A percentile compares a stretch with the other conserved stretches of the same genome.
These are phyloP conservation scores for Limnephilus rhombicus DNA, from an alignment of 2,888 invertebrate species.

Conservation along the genomic window DNA sequence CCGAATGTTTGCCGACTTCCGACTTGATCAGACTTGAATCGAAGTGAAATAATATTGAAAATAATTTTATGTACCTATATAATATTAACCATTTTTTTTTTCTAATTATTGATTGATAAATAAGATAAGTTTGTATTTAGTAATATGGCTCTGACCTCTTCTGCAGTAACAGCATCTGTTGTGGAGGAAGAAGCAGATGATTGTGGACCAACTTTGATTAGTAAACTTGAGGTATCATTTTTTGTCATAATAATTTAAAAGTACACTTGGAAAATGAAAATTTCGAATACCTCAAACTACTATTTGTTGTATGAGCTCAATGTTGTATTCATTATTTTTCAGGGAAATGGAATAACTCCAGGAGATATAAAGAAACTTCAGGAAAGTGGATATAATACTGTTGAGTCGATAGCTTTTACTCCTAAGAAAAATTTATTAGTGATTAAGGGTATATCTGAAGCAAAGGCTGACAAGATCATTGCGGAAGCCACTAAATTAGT, in stretches of 20 bases:
- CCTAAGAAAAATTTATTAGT: conserved; percentile 93
- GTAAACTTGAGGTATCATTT: conserved; percentile 82
- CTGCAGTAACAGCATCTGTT: conserved; percentile 76
- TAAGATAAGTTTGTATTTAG: not conserved
- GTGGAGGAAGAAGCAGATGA: conserved; percentile 81
- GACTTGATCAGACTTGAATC: conserved; percentile 33
- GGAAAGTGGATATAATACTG: conserved; percentile 95
- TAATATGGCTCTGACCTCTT: conserved; percentile 72
- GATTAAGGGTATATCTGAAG: conserved; percentile 97
- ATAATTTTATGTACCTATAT: not conserved
- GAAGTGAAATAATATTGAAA: not conserved
- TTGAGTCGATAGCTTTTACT: conserved; percentile 96
- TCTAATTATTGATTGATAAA: not conserved
- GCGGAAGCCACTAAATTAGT: conserved; percentile 95
- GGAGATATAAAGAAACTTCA: conserved; percentile 95
- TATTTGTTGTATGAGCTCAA: not conserved
- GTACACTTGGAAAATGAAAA: not conserved
- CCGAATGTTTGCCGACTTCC: too few species aligned
- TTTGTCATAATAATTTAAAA: not conserved
- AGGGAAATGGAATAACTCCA: conserved; percentile 94
- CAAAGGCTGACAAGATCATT: conserved; percentile 96
- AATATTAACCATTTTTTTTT: not conserved
- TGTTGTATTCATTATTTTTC: conserved; percentile 67
- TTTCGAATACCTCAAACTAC: conserved; percentile 3
- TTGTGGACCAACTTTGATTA: conserved; percentile 84